These are phyloP conservation scores for Blastobasis lacticolella DNA, from an alignment of 2,888 invertebrate genomes.

Conservation along the genomic window DNA sequence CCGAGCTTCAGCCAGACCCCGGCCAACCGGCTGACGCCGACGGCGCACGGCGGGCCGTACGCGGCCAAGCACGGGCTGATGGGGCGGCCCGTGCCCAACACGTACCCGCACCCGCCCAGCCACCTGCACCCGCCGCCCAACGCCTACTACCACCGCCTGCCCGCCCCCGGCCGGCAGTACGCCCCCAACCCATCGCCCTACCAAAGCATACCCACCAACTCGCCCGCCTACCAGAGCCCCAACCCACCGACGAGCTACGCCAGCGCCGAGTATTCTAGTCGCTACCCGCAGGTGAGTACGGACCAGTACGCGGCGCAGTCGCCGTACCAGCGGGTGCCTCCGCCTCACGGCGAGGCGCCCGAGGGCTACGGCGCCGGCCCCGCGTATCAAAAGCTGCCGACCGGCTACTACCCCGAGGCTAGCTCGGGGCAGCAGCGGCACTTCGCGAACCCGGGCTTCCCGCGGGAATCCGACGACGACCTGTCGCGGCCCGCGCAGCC, in stretches of 20 bases:
- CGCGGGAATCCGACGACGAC: slow-evolving; percentile 33
- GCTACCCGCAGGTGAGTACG: slow-evolving; percentile 54
- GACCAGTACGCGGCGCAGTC: slow-evolving; percentile 46
- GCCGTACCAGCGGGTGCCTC: slow-evolving; percentile 77
- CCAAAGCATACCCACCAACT: slow-evolving; percentile 64
- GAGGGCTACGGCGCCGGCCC: slow-evolving; percentile 46
- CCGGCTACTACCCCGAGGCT: slow-evolving; percentile 48
- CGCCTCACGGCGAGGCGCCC: slow-evolving; percentile 67
- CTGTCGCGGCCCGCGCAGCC: slow-evolving; percentile 28
- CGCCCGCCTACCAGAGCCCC: slow-evolving; percentile 61
- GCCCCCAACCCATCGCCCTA: slow-evolving; percentile 49
- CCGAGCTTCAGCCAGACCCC: slow-evolving; percentile 60
- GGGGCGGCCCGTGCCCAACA: slow-evolving; percentile 50
- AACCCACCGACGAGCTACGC: slow-evolving; percentile 68
- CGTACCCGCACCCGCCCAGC: slow-evolving; percentile 51
- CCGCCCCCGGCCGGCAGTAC: slow-evolving; percentile 38
- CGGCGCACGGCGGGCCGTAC: slow-evolving; percentile 42
- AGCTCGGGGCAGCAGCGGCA: slow-evolving; percentile 34
- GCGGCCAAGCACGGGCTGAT: slow-evolving; percentile 44
- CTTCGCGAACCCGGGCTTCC: slow-evolving; percentile 46
- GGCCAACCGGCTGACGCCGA: slow-evolving; percentile 56
- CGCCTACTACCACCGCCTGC: slow-evolving; percentile 58
- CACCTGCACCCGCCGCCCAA: slow-evolving; percentile 50
- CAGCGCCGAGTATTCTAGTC: slow-evolving; percentile 67
- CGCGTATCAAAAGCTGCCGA: slow-evolving; percentile 55